These are phyloP conservation scores for Chaetogeoica ovagalla DNA, from an alignment of 2,888 invertebrate species.

Conservation along the genomic window DNA sequence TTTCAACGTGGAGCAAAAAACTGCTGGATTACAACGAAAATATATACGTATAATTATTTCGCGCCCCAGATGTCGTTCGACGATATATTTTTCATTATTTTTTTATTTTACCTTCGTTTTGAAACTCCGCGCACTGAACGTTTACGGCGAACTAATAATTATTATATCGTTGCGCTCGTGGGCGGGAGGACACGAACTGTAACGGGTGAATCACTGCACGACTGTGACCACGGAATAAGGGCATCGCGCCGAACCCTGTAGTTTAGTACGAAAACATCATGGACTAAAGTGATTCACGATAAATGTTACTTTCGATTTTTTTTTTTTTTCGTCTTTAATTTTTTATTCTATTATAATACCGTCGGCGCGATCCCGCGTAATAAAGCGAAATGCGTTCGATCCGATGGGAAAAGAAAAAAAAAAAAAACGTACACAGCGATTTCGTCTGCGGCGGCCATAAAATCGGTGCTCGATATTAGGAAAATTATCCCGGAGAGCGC, in stretches of 20 bases:
- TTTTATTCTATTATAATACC: too few relatives aligned
- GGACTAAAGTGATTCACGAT: conserved; percentile 44
- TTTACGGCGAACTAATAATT: conserved; percentile 44
- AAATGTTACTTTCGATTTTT: conserved; percentile 45
- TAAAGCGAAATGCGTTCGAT: conserved; percentile 11
- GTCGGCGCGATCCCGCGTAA: too few relatives aligned
- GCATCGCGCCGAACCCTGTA: conserved; percentile 38
- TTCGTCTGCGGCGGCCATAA: background rate
- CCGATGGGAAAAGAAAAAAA: too few relatives aligned
- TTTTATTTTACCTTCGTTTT: conserved; percentile 1
- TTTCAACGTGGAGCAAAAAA: too few relatives aligned
- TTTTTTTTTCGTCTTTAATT: background rate
- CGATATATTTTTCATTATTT: background rate
- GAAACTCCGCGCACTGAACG: background rate
- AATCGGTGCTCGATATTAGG: conserved; percentile 9
- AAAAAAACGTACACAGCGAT: too few relatives aligned
- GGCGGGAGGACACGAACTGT: conserved; percentile 39
- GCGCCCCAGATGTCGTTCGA: background rate
- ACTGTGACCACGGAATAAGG: conserved; percentile 46
- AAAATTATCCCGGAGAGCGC: conserved; percentile 7
- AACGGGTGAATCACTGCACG: conserved; percentile 39
- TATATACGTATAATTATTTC: background rate
- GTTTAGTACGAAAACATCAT: conserved; percentile 29
- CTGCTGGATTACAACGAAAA: too few relatives aligned
- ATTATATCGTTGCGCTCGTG: conserved; percentile 1